Conservation (phyloP, 2,113 vertebrate genomes). For the Anolis sagrei region DNA sequence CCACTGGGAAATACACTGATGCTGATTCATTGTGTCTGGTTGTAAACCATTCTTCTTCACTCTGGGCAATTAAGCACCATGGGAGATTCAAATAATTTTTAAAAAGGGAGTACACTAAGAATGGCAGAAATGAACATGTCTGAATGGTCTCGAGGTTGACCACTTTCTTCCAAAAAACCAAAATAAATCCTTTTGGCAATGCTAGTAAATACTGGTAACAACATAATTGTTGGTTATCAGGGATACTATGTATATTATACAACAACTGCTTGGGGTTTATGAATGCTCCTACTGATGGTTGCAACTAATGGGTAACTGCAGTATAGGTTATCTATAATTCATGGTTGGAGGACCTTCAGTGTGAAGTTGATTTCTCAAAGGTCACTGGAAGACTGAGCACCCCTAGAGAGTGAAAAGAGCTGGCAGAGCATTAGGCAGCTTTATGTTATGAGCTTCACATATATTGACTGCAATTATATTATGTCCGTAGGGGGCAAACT, state of each 20-base stretch:
- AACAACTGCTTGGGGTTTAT: not conserved
- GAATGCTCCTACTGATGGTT: conserved; percentile 8
- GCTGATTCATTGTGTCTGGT: not conserved
- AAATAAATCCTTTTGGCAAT: not conserved
- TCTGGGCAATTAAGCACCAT: not conserved
- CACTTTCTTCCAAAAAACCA: not conserved
- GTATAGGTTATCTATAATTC: conserved; percentile 3
- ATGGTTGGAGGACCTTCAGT: conserved; percentile 6
- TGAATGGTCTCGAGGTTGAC: not conserved
- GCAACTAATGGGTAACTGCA: not conserved
- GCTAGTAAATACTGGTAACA: not conserved
- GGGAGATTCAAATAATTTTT: not conserved
- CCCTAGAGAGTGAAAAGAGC: not conserved
- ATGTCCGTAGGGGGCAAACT: not conserved
- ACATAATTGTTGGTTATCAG: not conserved
- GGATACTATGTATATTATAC: not conserved
- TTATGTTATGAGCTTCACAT: conserved; percentile 16
- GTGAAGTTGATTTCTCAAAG: conserved; percentile 15
- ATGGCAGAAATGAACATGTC: not conserved
- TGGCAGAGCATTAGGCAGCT: not conserved
- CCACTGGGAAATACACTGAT: not conserved
- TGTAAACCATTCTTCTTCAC: not conserved
- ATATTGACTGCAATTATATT: not conserved
- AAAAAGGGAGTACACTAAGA: not conserved
- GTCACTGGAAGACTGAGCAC: not conserved